Evolutionary conservation across 2,113 vertebrate species (phyloP), one percentile per base, ranked within the genome.

Genomic region (Aegotheles bennettii): DNA sequence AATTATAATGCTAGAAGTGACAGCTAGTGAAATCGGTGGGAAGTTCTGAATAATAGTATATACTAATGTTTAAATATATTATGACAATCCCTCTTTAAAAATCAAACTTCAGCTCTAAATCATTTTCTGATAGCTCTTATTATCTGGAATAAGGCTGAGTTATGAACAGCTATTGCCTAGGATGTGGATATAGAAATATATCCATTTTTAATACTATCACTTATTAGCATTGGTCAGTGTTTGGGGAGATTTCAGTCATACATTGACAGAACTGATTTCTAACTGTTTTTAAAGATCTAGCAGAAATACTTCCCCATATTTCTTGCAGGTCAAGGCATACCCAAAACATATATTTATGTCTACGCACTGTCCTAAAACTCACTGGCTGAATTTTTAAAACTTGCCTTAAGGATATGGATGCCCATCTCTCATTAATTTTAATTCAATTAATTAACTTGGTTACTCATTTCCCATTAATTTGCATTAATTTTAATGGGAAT

Each of bases 371-470:
- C 80, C 73, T 95, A 75, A 93, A 95, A 84, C 77, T 84, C 8
- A 40, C 60, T 68, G 69, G 33, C 56, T 93, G 56, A 73, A 82
- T 71, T 88, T 53, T 93, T 54, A 73, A 78, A 82, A 60, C 64
- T 79, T 84, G 69, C 94, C 94, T 94, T 93, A 89, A 96, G 96
- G 94, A 75, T 87, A 57, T 73, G 73, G 92, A 82, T 87, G 60
- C 95, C 90, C 93, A 92, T 45, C 29, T 70, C 83, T 96, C 90
- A 96, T 96, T 96, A 96, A 94, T 93, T 95, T 94, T 95, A 89
- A 96, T 84, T 84, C 71, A 93, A 74, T 95, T 95, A 96, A 94
- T 95, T 96, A 96, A 95, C 94, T 95, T 94, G 67, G 51, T 90
- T 96, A 45, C 48, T 92, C 60, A 76, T 95, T 96, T 97, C 36